A percentile compares a stretch with the other conserved stretches of the same genome.
Evolutionary conservation across 2,888 invertebrate genomes (phyloP).

Genomic region (Metallyticus violacea): DNA sequence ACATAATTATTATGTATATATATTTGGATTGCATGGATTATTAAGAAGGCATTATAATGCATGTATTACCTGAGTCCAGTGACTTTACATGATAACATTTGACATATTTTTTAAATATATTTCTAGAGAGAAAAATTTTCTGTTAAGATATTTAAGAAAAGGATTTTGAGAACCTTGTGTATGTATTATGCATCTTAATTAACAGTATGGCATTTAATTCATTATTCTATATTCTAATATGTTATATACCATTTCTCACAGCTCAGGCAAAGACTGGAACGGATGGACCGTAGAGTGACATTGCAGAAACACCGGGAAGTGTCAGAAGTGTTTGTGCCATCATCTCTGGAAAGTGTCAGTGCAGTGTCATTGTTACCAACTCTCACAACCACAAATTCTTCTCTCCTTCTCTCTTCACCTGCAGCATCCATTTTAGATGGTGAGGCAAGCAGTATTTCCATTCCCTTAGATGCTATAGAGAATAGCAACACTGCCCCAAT

Average conservation of each 20-base stretch:
- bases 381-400: background rate
- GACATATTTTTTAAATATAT: no score
- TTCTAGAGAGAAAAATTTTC: background rate
- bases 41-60: no score
- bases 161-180: no score
- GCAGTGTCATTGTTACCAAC: constrained; percentile 7
- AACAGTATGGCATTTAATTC: no score
- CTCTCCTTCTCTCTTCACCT: background rate
- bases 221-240: background rate
- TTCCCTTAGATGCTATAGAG: constrained; percentile 8
- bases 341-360: constrained; percentile 1
- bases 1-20: no score
- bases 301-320: constrained; percentile 45
- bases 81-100: no score
- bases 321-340: constrained; percentile 16
- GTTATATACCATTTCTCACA: constrained; percentile 42
- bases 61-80: no score
- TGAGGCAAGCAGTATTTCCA: background rate
- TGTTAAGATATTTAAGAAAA: background rate
- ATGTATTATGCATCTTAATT: no score
- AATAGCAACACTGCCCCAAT: background rate
- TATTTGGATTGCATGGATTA: no score
- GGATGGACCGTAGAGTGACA: constrained; percentile 62
- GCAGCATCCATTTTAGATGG: background rate
- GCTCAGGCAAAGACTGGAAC: constrained; percentile 64